Evolutionary conservation across 2,113 vertebrate genomes (phyloP), one percentile per base, ranked within the genome.

Genomic region (Embiotoca jacksoni): DNA sequence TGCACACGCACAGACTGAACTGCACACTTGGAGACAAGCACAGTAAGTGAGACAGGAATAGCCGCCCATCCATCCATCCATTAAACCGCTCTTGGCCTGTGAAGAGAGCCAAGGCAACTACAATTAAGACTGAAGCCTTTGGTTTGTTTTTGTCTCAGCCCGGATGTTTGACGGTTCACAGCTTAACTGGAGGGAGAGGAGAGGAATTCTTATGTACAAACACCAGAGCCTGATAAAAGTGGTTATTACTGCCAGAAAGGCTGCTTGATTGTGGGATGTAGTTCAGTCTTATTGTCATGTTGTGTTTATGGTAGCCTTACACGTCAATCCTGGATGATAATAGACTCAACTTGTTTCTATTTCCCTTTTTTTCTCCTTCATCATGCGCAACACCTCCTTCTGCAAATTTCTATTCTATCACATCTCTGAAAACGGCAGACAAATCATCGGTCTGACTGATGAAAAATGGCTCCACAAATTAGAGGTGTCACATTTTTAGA

Each of bases 161-260:
- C 64, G 83, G 88, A 91, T 84, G 83, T 84, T 87, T 83, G 79
- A 80, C 4, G 47, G 78, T 49, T 86, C 55, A 4, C 44, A 60
- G 60, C 52, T 73, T 58, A 76, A 69, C 36, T 83, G 56, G 31
- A 72, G 49, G 61, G 57, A 70, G 37, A 87, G 32, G 59, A 47
- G 36, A 78, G 72, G 79, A 72, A 84, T 80, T 73, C 23, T 52
- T 36, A 39, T 3, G 32, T 15, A 32, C 53, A 75, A 78, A 69
- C 68, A 66, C 60, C 11, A 66, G 50, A 16, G 68, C 5, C 13
- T 14, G 72, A 82, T 83, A 76, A 86, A 81, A 71, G 59, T 65
- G 80, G 81, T 74, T 75, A 79, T 89, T 87, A 84, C 58, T 32
- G 65, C 53, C 37, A 41, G 39, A 55, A 41, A 52, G 15, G 65